Conservation (phyloP, 2,113 vertebrate species). For the Nycticebus coucang region DNA sequence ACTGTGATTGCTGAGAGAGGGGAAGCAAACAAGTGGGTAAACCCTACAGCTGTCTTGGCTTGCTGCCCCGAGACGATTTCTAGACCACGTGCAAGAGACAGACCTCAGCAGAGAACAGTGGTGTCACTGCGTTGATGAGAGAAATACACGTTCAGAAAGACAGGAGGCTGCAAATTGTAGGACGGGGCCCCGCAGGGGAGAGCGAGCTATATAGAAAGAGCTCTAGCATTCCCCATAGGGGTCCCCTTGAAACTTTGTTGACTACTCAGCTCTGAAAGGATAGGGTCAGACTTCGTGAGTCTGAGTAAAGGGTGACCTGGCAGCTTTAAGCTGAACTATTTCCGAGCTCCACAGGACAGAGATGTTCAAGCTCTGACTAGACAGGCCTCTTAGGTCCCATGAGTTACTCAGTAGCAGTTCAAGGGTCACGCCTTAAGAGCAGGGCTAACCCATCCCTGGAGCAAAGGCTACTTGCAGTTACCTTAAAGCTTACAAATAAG, state of each 20-base stretch:
- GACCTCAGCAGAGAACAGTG: not conserved
- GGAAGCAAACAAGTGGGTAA: not conserved
- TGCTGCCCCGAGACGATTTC: not conserved
- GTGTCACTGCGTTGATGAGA: not conserved
- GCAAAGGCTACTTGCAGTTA: not conserved
- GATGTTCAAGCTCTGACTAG: not conserved
- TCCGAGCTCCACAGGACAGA: not conserved
- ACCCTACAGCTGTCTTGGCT: not conserved
- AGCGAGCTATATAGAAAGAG: not conserved
- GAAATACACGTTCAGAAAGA: not conserved
- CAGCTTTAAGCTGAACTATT: not conserved
- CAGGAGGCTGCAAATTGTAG: not conserved
- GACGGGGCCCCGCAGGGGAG: not conserved
- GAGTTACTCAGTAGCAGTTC: not conserved
- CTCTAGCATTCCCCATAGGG: not conserved
- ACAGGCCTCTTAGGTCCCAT: not conserved
- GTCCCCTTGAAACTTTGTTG: not conserved
- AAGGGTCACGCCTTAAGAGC: not conserved
- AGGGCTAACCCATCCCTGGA: not conserved
- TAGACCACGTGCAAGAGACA: not conserved
- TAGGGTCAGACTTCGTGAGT: not conserved
- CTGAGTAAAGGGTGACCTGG: not conserved
- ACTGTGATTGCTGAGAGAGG: not conserved
- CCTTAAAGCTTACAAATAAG: not conserved
- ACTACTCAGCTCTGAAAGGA: no score